Base-by-base conservation (phyloP, 2,888 invertebrate species). In the Ophraella communa region DNA sequence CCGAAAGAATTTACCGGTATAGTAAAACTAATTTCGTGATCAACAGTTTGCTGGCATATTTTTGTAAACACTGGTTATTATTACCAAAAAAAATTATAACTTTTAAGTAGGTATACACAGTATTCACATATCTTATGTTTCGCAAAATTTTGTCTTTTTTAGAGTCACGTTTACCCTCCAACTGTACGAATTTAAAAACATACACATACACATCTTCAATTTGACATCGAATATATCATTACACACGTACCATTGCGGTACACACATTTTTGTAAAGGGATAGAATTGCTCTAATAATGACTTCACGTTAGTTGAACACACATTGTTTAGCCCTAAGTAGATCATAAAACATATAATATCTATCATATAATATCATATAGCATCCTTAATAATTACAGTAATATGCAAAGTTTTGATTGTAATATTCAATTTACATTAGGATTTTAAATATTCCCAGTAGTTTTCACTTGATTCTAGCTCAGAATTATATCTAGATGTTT, bases 181-280 rank as follows among this genome's bases (percentile, higher is more conserved):
- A 70, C 66, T 68, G 64, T 60, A 67, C 66, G 66, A 66, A 66
- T 68, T 68, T 68, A 56, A 65, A n/a, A 62, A 57, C 59, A 61
- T 52, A 68, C 14, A 61, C 54, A 68, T 5, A 61, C 52, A 68
- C 62, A 59, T 68, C 64, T 66, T 57, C 64, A 66, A 65, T 66
- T 68, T 64, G 61, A 58, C 18, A 57, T 61, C 52, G 60, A 65
- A 56, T 56, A 33, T 65, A 44, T 61, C 27, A 65, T 65, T 65
- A 64, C 35, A 17, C n/a, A n/a, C 3, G 7, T 24, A 1, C 3
- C 65, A 65, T 55, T 39, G 61, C 45, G 42, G 65, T 53, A 42
- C 21, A 1, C 2, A 42, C 30, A 23, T 21, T 8, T 47, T 59
- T 33, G 10, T 23, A 3, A 17, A 18, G 35, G 39, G n/a, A 17